A percentile compares a stretch with the other conserved stretches of the same genome.
Conservation (phyloP, 2,888 invertebrate genomes). For the Apodemia mormo region DNA sequence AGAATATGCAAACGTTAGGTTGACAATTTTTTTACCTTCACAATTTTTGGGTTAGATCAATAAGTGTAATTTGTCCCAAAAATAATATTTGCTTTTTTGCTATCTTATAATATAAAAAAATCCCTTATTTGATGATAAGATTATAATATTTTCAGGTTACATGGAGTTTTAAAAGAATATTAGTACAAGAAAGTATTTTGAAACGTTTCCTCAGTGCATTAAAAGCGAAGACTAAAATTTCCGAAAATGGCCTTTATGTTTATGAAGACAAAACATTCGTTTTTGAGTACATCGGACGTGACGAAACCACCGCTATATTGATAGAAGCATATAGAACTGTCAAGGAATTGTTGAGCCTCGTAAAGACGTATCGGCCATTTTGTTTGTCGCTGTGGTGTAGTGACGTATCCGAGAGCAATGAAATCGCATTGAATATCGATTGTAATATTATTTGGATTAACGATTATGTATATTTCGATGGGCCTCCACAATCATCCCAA, state of each 20-base stretch:
- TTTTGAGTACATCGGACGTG: constrained; percentile 31
- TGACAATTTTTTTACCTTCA: too few species aligned
- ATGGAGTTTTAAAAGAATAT: constrained; percentile 49
- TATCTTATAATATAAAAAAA: too few species aligned
- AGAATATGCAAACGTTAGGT: too few species aligned
- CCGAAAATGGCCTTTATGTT: constrained; percentile 22
- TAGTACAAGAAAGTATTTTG: constrained; percentile 55
- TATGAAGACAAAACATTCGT: constrained; percentile 35
- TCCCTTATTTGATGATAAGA: too few species aligned
- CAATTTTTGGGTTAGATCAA: too few species aligned
- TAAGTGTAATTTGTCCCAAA: too few species aligned
- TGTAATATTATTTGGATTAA: constrained; percentile 55
- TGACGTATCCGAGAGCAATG: constrained; percentile 50
- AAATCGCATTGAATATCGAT: constrained; percentile 44
- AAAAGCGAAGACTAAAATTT: constrained; percentile 42
- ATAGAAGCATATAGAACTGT: constrained; percentile 57
- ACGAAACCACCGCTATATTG: constrained; percentile 30
- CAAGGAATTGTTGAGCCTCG: constrained; percentile 51
- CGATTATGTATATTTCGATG: constrained; percentile 47
- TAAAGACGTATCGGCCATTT: constrained; percentile 36
- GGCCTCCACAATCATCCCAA: constrained; percentile 40
- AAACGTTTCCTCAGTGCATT: constrained; percentile 47
- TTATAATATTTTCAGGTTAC: constrained; percentile 45
- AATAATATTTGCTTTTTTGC: too few species aligned
- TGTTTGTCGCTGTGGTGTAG: constrained; percentile 56